Conservation (phyloP, 1,140 invertebrate species). For the Drosophila kanapiae region DNA sequence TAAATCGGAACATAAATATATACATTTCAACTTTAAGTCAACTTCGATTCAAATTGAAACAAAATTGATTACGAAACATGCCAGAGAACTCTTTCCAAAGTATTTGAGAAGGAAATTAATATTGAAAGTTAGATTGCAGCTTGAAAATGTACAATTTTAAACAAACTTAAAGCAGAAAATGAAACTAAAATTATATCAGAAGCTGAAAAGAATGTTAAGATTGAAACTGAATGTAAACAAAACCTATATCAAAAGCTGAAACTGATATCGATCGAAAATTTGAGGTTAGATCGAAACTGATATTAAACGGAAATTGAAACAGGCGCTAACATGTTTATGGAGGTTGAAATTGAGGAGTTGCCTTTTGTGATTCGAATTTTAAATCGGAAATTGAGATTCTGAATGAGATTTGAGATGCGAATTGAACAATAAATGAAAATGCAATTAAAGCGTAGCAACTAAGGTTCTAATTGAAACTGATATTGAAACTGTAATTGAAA, state of each 20-base stretch:
- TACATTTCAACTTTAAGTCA: background rate
- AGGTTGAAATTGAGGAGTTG: constrained; percentile 2
- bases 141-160: background rate
- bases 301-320: background rate
- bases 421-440: constrained; percentile 1
- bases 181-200: constrained; percentile 1
- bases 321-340: constrained; percentile 3
- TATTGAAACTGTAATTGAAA: constrained; percentile 16
- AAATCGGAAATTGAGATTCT: constrained; percentile 45
- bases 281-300: background rate
- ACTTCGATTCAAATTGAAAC: background rate
- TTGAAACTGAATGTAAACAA: background rate
- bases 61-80: background rate
- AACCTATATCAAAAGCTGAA: constrained; percentile 3
- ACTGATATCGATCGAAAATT: background rate
- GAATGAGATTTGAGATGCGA: constrained; percentile 34
- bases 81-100: too few relatives aligned
- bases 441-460: constrained; percentile 3
- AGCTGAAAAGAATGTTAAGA: background rate
- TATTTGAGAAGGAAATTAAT: background rate
- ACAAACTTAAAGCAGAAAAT: background rate
- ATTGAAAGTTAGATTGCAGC: background rate
- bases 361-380: constrained; percentile 19
- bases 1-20: background rate
- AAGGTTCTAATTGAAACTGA: constrained; percentile 7